These are phyloP conservation scores for Ellobium chinense DNA, from an alignment of 2,888 invertebrate genomes.

Conservation along the genomic window DNA sequence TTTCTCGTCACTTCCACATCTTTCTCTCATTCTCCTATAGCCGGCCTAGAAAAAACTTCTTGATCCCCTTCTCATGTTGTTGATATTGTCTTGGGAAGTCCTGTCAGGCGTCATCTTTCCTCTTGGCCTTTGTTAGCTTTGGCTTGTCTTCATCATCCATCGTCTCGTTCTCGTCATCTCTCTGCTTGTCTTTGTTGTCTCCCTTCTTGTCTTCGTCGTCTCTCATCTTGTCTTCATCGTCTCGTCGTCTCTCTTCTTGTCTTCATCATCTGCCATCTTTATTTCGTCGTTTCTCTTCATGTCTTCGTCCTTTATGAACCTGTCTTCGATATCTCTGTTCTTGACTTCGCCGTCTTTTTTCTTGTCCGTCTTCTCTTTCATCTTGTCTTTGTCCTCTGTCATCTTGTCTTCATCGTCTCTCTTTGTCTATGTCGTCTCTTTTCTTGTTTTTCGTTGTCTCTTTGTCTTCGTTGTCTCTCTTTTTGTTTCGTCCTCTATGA, in stretches of 20 bases:
- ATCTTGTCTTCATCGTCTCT: slow-evolving; percentile 2
- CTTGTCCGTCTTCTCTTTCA: neutral
- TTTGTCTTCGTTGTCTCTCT: neutral
- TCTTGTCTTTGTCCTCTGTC: neutral
- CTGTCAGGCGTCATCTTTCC: too few relatives aligned
- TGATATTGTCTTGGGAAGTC: too few relatives aligned
- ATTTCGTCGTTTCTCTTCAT: neutral
- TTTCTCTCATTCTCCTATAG: too few relatives aligned
- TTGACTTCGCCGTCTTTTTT: neutral
- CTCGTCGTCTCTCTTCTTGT: slow-evolving; percentile 80
- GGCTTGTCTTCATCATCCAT: neutral
- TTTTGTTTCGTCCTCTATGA: slow-evolving; percentile 15
- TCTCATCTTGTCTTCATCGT: neutral
- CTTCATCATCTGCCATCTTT: neutral
- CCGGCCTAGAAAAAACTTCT: too few relatives aligned
- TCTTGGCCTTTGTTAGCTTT: too few relatives aligned
- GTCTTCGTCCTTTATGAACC: neutral
- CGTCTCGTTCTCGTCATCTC: neutral
- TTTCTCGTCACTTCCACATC: too few relatives aligned
- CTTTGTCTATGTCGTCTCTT: neutral
- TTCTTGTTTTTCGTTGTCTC: neutral
- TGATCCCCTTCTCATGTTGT: too few relatives aligned
- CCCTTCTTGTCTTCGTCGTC: neutral
- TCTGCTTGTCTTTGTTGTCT: neutral
- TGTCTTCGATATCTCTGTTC: neutral